A percentile compares a stretch with the other conserved stretches of the same genome.
Evolutionary conservation across 1,140 invertebrate genomes (phyloP).

Genomic region (Panulirus ornatus): DNA sequence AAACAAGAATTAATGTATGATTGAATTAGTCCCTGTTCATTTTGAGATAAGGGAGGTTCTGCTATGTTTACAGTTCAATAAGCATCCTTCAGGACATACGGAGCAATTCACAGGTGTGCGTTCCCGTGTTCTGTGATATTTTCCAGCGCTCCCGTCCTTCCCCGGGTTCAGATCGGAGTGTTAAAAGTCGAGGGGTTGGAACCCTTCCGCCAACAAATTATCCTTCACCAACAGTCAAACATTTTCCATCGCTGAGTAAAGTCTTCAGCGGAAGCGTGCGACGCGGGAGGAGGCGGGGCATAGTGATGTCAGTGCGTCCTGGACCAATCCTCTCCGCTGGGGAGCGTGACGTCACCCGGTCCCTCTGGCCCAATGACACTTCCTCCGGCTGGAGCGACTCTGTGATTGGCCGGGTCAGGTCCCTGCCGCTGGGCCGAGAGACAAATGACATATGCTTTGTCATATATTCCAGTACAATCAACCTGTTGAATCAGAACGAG

Average conservation of each 20-base stretch:
- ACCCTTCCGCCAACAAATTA: conserved; percentile 21
- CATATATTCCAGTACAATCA: conserved; percentile 13
- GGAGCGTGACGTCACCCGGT: too few relatives aligned
- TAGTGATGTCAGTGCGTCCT: not conserved
- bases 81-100: too few relatives aligned
- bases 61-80: too few relatives aligned
- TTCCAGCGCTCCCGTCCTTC: not conserved
- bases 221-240: not conserved
- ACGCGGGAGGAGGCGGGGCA: not conserved
- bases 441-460: conserved; percentile 41
- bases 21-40: too few relatives aligned
- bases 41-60: too few relatives aligned
- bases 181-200: not conserved
- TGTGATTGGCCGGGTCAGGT: conserved; percentile 27
- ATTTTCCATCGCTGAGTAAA: not conserved
- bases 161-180: not conserved
- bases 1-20: too few relatives aligned
- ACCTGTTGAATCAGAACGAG: conserved; percentile 39
- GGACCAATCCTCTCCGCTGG: too few relatives aligned
- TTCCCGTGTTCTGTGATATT: too few relatives aligned
- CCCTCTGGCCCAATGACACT: not conserved
- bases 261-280: not conserved
- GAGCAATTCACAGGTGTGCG: too few relatives aligned
- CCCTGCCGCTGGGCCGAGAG: not conserved
- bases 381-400: not conserved